Evolutionary conservation across 2,113 vertebrate genomes (phyloP), one percentile per base, ranked within the genome.

Genomic region (Triplophysa siluroides): DNA sequence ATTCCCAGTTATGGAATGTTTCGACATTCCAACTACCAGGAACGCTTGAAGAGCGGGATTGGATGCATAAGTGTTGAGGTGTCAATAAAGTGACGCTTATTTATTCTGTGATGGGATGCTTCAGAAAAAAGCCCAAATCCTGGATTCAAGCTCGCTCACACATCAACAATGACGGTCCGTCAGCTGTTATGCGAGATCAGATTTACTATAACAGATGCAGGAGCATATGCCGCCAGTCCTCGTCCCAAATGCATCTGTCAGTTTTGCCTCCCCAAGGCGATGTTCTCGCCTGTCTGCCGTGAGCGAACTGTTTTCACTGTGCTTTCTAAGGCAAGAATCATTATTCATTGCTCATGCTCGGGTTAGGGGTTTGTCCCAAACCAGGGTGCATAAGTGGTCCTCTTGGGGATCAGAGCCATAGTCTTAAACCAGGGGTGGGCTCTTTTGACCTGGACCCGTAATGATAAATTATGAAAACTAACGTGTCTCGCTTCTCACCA

Each of bases 1-100:
- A 70, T 76, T 81, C 58, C 58, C 70, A 81, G 64, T 78, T 63
- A 23, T 70, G 76, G 56, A 81, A 80, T 80, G n/a, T 67, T 77
- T 79, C 23, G n/a, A 73, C 14, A 71, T 68, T 58, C 66, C 80
- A 79, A 33, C 66, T 24, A 38, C 23, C 63, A 65, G 54, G 66
- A 79, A 79, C 61, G 60, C 29, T 58, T 62, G 5, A 45, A 38
- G 58, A 82, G 72, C 64, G 14, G 13, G 50, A 64, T 76, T 0
- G 23, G 21, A 60, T 79, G 65, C 38, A 76, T 61, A 60, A 4
- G 45, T 10, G 63, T 58, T 18, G 12, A 19, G 41, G 41, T 52
- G 64, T 60, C 12, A 26, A 33, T 26, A 23, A 54, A 77, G 68
- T 16, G n/a, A 16, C 61, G 24, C 38, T 41, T 38, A 45, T 78